Percentiles rank a stretch among this genome's conserved stretches.
phyloP scores from a whole-genome alignment of 2,113 vertebrate genomes.

The Zosterops pallidus region DNA sequence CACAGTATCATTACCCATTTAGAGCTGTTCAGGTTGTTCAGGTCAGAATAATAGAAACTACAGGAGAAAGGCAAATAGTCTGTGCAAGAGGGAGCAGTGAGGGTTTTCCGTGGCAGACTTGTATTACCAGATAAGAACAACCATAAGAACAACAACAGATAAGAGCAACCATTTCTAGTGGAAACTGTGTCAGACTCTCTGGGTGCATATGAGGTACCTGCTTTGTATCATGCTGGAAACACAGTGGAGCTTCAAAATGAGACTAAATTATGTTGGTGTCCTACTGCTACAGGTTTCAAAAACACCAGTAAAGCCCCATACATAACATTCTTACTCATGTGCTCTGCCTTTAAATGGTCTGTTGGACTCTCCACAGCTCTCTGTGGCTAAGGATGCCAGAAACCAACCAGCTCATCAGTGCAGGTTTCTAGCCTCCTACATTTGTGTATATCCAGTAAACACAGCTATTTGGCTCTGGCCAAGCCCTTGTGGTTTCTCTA shows the following conservation, averaged over 20 bases:
- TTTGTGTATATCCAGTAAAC: conserved; percentile 14
- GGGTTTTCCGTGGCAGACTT: neutral
- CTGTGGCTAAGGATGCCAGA: conserved; percentile 9
- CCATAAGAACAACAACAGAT: too few species aligned
- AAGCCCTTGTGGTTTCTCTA: conserved; percentile 28
- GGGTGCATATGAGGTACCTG: neutral
- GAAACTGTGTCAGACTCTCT: neutral
- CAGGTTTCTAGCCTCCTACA: conserved; percentile 8
- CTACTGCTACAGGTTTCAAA: neutral
- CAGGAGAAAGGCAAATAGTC: neutral
- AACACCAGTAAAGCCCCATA: neutral
- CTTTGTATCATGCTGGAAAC: neutral
- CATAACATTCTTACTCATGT: neutral
- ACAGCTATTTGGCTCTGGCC: conserved; percentile 11
- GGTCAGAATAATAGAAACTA: neutral
- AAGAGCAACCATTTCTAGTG: neutral
- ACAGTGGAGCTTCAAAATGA: neutral
- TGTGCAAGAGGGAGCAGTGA: neutral
- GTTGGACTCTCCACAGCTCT: neutral
- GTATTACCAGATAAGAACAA: fast-evolving
- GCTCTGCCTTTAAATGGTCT: neutral
- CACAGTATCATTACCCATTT: neutral
- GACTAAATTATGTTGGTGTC: neutral
- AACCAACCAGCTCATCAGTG: neutral
- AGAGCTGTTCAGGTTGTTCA: neutral